Percentiles rank a stretch among this genome's conserved stretches.
Evolutionary conservation across 1,140 invertebrate species (phyloP).

Genomic region (Magallana gigas): DNA sequence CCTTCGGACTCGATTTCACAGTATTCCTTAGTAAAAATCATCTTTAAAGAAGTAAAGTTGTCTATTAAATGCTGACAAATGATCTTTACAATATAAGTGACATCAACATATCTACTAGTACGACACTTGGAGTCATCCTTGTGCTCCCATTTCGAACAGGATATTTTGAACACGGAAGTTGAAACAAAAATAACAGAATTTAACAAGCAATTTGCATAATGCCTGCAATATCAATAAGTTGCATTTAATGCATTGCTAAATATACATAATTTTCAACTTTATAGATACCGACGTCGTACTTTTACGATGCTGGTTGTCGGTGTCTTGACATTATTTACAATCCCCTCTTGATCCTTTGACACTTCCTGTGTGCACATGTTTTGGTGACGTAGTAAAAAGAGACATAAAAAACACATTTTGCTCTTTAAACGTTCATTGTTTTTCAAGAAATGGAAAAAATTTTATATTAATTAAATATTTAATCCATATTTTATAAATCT

Average conservation of each 20-base stretch:
- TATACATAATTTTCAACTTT: no score
- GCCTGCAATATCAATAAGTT: not conserved
- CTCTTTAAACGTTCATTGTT: no score
- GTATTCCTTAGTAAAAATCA: no score
- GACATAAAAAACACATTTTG: not conserved
- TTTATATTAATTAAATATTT: no score
- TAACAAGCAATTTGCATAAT: not conserved
- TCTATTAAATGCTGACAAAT: no score
- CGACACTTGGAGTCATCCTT: no score
- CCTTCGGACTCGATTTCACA: no score
- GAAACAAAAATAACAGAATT: not conserved
- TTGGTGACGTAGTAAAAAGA: conserved; percentile 26
- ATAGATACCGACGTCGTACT: not conserved
- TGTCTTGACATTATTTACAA: conserved; percentile 11
- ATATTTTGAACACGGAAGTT: not conserved
- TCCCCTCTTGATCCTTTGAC: not conserved
- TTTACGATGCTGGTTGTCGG: not conserved
- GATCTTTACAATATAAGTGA: no score
- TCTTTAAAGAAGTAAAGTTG: no score
- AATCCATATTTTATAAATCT: not conserved
- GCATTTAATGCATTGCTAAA: not conserved
- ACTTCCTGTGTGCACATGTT: conserved; percentile 50
- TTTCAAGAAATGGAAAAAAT: no score
- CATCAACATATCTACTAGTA: no score
- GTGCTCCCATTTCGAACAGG: no score